These are phyloP conservation scores for Gobiocypris rarus DNA, from an alignment of 2,113 vertebrate species.

Conservation along the genomic window DNA sequence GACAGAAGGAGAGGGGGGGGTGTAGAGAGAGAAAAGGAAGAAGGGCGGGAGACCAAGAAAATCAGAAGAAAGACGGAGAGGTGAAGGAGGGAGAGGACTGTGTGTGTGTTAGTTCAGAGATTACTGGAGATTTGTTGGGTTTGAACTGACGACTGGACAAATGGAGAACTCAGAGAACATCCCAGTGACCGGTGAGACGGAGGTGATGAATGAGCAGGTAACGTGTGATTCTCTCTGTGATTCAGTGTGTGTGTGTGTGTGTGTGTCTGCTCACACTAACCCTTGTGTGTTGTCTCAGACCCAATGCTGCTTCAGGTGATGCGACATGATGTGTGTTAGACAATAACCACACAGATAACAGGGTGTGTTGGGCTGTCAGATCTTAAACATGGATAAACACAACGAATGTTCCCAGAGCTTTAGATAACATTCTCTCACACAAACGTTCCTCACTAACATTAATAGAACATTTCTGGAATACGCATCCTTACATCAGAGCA, in stretches of 20 bases:
- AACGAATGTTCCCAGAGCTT: too few species aligned
- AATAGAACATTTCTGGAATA: not conserved
- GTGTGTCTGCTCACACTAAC: not conserved
- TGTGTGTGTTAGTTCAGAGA: not conserved
- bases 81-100: slow-evolving; percentile 19
- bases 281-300: not conserved
- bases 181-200: slow-evolving; percentile 44
- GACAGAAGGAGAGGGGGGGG: slow-evolving; percentile 44
- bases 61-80: not conserved
- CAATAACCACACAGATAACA: not conserved
- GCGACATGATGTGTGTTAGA: not conserved
- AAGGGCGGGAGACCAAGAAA: slow-evolving; percentile 22
- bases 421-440: too few species aligned
- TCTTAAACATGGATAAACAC: not conserved
- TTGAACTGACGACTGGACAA: slow-evolving; percentile 17
- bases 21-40: slow-evolving; percentile 40
- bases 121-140: not conserved
- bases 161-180: slow-evolving; percentile 46
- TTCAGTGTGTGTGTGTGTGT: not conserved
- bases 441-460: too few species aligned
- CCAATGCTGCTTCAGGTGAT: not conserved
- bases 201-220: slow-evolving; percentile 60
- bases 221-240: not conserved
- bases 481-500: not conserved
- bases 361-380: not conserved